A percentile compares a stretch with the other conserved stretches of the same genome.
Evolutionary conservation across 2,113 vertebrate species (phyloP).

Genomic region (Lophius piscatorius): DNA sequence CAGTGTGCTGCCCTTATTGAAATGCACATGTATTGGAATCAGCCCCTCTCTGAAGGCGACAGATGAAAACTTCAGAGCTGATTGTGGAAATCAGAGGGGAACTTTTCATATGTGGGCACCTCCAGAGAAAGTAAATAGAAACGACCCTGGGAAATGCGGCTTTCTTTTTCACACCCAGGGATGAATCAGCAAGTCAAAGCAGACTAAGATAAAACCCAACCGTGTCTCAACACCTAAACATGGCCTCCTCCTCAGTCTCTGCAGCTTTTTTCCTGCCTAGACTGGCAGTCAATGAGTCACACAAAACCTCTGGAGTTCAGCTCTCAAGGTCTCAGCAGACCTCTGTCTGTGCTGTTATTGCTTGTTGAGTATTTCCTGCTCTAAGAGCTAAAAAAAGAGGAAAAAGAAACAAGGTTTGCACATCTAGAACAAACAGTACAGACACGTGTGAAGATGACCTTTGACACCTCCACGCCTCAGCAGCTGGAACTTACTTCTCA

Average conservation of each 20-base stretch:
- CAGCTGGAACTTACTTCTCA: constrained; percentile 87
- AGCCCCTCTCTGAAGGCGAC: constrained; percentile 14
- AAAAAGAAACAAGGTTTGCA: background rate
- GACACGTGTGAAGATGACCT: no score
- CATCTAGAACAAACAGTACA: no score
- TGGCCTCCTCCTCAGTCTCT: background rate
- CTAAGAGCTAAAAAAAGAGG: background rate
- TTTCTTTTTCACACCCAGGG: background rate
- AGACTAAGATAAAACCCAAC: constrained; percentile 1
- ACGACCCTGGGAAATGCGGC: constrained; percentile 13
- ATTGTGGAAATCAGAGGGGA: constrained; percentile 4
- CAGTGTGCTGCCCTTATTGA: background rate
- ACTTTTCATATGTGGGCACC: constrained; percentile 5
- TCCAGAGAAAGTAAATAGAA: constrained; percentile 5
- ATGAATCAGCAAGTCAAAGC: constrained; percentile 3
- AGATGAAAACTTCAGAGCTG: constrained; percentile 4
- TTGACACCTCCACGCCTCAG: background rate
- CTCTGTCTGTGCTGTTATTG: no score
- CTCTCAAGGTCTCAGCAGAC: constrained; percentile 1
- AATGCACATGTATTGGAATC: constrained; percentile 15
- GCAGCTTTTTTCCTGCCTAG: constrained; percentile 1
- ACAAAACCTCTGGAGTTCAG: constrained; percentile 5
- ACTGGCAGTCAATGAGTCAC: constrained; percentile 40
- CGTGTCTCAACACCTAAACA: background rate
- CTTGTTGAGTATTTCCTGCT: no score